phyloP scores from a whole-genome alignment of 2,113 vertebrate species.

The Hyperoodon ampullatus region DNA sequence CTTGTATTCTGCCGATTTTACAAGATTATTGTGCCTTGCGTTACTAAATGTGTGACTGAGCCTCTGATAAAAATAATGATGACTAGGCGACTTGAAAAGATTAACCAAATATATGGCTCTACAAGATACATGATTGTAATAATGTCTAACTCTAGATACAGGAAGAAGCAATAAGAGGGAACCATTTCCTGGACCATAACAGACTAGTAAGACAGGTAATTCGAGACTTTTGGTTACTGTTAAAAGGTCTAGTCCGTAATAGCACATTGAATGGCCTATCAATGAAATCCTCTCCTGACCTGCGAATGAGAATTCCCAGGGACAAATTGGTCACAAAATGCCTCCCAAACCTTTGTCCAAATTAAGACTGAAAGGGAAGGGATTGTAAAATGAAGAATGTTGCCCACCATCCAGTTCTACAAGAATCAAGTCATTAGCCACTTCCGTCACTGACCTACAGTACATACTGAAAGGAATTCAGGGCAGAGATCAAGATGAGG shows the following conservation, averaged over 20 bases:
- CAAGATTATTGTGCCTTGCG: not conserved
- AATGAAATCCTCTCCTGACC: not conserved
- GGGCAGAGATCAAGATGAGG: not conserved
- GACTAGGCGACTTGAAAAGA: not conserved
- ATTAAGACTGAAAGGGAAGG: not conserved
- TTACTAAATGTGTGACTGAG: not conserved
- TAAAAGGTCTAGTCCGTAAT: not conserved
- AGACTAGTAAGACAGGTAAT: not conserved
- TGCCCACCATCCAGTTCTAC: not conserved
- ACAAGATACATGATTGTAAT: not conserved
- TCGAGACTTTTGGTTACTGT: not conserved
- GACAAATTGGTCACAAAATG: not conserved
- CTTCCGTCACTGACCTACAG: not conserved
- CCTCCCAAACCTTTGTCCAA: not conserved
- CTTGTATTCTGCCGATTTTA: not conserved
- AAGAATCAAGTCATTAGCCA: not conserved
- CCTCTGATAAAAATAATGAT: not conserved
- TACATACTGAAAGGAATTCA: not conserved
- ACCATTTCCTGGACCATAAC: not conserved
- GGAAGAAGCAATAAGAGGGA: not conserved
- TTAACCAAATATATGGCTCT: not conserved
- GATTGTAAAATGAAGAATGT: not conserved
- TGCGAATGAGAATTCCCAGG: not conserved
- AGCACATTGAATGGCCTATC: not conserved
- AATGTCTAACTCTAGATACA: not conserved